Conservation (phyloP, 2,113 vertebrate genomes). For the Istiophorus platypterus region DNA sequence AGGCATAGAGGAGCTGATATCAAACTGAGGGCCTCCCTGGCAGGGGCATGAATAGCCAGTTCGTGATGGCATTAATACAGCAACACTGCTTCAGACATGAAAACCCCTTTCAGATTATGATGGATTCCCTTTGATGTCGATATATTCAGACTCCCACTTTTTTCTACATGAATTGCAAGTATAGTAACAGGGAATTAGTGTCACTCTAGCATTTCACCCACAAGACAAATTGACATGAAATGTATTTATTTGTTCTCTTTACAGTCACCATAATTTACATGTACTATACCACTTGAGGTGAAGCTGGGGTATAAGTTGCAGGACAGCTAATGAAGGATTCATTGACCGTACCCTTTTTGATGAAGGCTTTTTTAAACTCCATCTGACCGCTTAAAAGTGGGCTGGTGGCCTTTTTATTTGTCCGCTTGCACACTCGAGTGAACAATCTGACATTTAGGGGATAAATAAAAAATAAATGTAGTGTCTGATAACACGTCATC, state of each 20-base stretch:
- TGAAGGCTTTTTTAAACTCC: background rate
- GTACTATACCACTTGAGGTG: conserved; percentile 7
- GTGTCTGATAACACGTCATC: background rate
- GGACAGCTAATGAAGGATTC: background rate
- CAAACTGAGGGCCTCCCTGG: conserved; percentile 58
- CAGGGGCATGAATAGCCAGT: conserved; percentile 63
- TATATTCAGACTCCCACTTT: conserved; percentile 49
- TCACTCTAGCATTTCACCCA: conserved; percentile 31
- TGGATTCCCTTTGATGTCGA: conserved; percentile 52
- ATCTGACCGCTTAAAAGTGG: background rate
- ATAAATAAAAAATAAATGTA: background rate
- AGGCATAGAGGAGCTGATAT: conserved; percentile 58
- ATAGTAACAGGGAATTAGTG: conserved; percentile 39
- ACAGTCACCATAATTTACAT: conserved; percentile 32
- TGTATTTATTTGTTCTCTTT: conserved; percentile 41
- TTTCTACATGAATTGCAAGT: conserved; percentile 41
- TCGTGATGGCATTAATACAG: conserved; percentile 61
- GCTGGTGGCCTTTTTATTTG: background rate
- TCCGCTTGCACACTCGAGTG: background rate
- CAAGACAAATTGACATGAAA: conserved; percentile 44
- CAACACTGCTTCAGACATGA: conserved; percentile 36
- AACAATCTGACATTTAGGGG: background rate
- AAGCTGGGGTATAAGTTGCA: background rate
- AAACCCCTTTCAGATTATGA: conserved; percentile 59
- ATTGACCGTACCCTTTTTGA: background rate